Percentiles rank a stretch among this genome's conserved stretches.
phyloP scores from a whole-genome alignment of 2,113 vertebrate species.

The Zapus hudsonius region DNA sequence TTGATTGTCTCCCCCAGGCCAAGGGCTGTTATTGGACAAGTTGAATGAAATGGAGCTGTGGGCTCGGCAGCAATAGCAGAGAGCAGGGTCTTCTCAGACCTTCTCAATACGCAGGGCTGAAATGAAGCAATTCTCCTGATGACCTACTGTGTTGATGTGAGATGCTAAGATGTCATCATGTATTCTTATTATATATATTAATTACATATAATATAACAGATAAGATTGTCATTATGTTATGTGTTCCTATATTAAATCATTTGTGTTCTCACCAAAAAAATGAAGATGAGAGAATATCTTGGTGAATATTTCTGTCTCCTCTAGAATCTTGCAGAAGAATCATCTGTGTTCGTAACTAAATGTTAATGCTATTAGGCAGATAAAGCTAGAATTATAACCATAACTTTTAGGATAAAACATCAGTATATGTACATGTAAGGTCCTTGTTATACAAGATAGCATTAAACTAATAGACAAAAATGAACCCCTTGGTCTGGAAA shows the following conservation, averaged over 20 bases:
- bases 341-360: background rate
- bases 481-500: background rate
- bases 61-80: background rate
- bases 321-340: background rate
- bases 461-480: background rate
- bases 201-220: too few relatives aligned
- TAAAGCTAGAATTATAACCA: background rate
- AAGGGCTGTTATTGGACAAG: background rate
- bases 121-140: background rate
- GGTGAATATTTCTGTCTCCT: background rate
- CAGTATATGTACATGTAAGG: background rate
- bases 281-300: background rate
- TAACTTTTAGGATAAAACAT: background rate
- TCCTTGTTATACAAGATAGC: background rate
- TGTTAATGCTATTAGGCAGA: background rate
- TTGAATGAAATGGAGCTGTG: background rate
- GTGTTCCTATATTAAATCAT: slow-evolving; percentile 45
- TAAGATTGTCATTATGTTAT: background rate
- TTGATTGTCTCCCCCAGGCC: too few relatives aligned
- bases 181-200: too few relatives aligned
- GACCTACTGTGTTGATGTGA: too few relatives aligned
- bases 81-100: background rate
- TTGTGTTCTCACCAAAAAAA: background rate
- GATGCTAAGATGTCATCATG: too few relatives aligned
- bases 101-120: background rate